Base-by-base conservation (phyloP, 2,888 invertebrate genomes). In the Hyppa rectilinea region DNA sequence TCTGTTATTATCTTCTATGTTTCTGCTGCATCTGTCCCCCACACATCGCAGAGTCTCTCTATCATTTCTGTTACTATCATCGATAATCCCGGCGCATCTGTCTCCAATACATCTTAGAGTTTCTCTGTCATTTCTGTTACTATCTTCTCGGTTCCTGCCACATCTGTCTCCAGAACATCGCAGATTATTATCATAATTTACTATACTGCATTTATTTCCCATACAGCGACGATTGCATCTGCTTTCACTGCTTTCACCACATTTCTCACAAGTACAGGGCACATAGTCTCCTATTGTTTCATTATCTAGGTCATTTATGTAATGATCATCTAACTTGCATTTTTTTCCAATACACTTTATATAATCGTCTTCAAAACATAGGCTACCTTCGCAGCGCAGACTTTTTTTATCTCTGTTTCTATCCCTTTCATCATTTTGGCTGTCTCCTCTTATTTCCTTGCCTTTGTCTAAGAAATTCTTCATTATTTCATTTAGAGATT, bases 351-450 rank as follows among this genome's bases (percentile, higher is more conserved):
- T 43, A 43, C 74, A 78, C 3, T 52, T 63, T 7, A 78, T 36
- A 49, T 63, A 52, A 50, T 73, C 56, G 20, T n/a, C n/a, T n/a
- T n/a, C n/a, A n/a, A n/a, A n/a, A n/a, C 78, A 81, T 50, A 69
- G 66, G 7, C 60, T 31, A 36, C 75, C 70, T n/a, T 45, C 62
- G 29, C 82, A 82, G 7, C 72, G 64, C 5, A 78, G 58, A 43
- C 63, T 47, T n/a, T 75, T 58, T 31, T 59, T 56, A 40, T 60
- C 20, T 5, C 56, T 47, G 7, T 77, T 43, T 43, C 31, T 56
- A 20, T 62, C 67, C 17, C 61, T 58, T 61, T 62, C 65, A 47
- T 72, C 62, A 4, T 31, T 59, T 70, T 29, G 29, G 23, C 1
- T 34, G 20, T 60, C 38, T 20, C 14, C 47, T 34, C 23, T 55